Evolutionary conservation across 2,797 vertebrate genomes (phyloP).

Genomic region (Saxicola maurus): DNA sequence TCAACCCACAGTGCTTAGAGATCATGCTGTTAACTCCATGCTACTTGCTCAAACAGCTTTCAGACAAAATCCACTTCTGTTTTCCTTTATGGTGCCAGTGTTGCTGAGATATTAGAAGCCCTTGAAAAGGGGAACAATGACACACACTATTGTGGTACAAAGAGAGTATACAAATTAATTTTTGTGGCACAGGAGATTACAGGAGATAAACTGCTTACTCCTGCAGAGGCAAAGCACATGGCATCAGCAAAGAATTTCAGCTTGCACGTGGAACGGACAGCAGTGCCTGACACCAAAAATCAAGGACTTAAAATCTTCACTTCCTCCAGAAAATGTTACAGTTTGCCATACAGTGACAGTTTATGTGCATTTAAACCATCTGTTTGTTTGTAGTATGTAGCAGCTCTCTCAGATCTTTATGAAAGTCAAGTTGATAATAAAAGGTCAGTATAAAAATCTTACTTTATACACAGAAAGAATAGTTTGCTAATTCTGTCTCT

Average conservation of each 20-base stretch:
- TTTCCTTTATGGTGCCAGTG: neutral
- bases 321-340: neutral
- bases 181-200: conserved; percentile 1
- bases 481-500: neutral
- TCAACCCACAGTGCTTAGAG: neutral
- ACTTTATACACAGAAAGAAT: neutral
- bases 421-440: conserved; percentile 8
- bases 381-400: neutral
- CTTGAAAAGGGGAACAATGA: conserved; percentile 16
- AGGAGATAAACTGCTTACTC: conserved; percentile 51
- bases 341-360: neutral
- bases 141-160: neutral
- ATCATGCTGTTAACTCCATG: neutral
- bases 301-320: neutral
- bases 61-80: conserved; percentile 19
- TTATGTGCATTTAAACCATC: neutral
- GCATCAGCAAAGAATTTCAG: conserved; percentile 19
- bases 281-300: neutral
- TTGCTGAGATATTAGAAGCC: neutral
- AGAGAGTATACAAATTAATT: conserved; percentile 13
- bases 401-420: neutral
- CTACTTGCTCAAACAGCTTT: neutral
- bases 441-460: neutral
- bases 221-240: conserved; percentile 6
- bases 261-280: neutral